Evolutionary conservation across 1,140 invertebrate species (phyloP), one percentile per base, ranked within the genome.

Genomic region (Formica exsecta): DNA sequence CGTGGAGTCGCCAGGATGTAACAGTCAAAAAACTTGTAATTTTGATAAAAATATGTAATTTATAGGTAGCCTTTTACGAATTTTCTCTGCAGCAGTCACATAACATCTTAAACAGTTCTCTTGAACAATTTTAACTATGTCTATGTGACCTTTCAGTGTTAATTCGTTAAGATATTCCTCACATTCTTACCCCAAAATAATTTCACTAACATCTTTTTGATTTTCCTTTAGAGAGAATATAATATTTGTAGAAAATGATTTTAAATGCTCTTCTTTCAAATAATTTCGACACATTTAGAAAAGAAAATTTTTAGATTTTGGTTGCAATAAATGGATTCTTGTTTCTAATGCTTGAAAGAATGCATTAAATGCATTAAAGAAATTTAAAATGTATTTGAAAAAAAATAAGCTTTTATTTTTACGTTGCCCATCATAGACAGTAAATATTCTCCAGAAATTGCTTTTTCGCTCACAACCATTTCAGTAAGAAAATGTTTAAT

Each of bases 21-120:
- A n/a, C n/a, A n/a, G n/a, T n/a, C n/a, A n/a, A 11, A 64, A 64
- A 64, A 64, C 29, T 64, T 64, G 11, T 64, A 64, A 64, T 6
- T 64, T 59, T 0, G 29, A 64, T 16, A 64, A 64, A 36, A 64
- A 36, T 32, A 19, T 32, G 3, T 36, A 3, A 64, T 64, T 64
- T 16, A 64, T 8, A 5, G 29, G 29, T 32, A 64, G 19, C 13
- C 5, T 64, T 11, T 64, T 64, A 32, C 13, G 8, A 32, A 64
- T 64, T 64, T 64, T 29, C 13, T 64, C 25, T 16, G 29, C 29
- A 32, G 61, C 19, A 22, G 51, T 59, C 7, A 71, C 29, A n/a
- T n/a, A 74, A 59, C 59, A 74, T 38, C 8, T 9, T 7, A 59
- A 59, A 38, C 51, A 74, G 1, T 59, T 74, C 8, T 74, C 16